These are phyloP conservation scores for Corydoras maculifer DNA, from an alignment of 2,113 vertebrate species.

Conservation along the genomic window DNA sequence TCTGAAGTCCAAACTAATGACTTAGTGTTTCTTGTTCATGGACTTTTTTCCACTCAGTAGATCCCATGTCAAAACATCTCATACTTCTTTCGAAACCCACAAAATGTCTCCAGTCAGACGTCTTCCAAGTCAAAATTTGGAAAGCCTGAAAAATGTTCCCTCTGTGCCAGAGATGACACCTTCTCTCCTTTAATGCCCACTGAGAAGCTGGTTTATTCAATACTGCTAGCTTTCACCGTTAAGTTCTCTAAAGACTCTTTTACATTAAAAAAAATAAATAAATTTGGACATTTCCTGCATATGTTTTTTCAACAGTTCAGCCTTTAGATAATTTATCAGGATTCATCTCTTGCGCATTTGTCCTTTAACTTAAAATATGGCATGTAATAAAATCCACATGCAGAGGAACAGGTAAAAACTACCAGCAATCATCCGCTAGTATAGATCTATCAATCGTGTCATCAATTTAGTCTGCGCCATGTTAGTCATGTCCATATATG, in stretches of 20 bases:
- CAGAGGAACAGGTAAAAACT: too few relatives aligned
- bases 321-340: too few relatives aligned
- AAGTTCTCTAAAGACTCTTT: constrained; percentile 16
- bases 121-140: constrained; percentile 13
- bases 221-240: constrained; percentile 18
- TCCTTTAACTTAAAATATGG: too few relatives aligned
- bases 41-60: constrained; percentile 18
- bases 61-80: not conserved
- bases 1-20: not conserved
- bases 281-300: not conserved
- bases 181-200: constrained; percentile 39
- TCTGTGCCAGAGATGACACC: constrained; percentile 60
- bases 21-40: not conserved
- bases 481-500: too few relatives aligned
- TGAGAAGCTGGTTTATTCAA: constrained; percentile 34
- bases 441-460: too few relatives aligned
- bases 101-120: constrained; percentile 16
- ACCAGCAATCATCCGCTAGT: too few relatives aligned
- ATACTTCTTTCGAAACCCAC: not conserved
- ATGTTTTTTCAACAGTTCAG: not conserved
- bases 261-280: not conserved
- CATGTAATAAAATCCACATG: too few relatives aligned
- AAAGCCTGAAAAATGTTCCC: constrained; percentile 48
- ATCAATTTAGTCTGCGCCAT: too few relatives aligned
- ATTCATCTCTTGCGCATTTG: too few relatives aligned